Evolutionary conservation across 2,888 invertebrate species (phyloP).

Genomic region (Crioceris asparagi): DNA sequence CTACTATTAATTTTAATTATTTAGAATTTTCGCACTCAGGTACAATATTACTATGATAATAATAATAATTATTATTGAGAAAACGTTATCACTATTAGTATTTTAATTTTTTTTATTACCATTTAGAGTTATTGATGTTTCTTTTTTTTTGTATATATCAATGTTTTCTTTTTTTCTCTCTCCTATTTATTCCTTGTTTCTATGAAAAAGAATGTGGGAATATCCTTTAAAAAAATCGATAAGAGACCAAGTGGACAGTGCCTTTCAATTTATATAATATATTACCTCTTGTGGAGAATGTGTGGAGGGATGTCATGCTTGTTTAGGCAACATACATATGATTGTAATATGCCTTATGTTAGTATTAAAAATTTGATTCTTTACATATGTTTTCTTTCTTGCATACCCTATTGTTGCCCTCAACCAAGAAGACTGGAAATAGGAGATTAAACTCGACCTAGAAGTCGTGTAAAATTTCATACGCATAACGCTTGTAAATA

Average conservation of each 20-base stretch:
- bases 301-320: conserved; percentile 23
- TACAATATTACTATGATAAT: conserved; percentile 12
- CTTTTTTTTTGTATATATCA: conserved; percentile 19
- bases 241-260: conserved; percentile 30
- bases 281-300: conserved; percentile 14
- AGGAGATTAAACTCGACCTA: no score
- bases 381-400: conserved; percentile 15
- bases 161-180: no score
- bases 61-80: no score
- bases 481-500: no score
- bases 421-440: not conserved
- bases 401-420: not conserved
- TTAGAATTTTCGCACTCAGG: conserved; percentile 28
- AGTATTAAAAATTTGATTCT: conserved; percentile 28
- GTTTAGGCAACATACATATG: conserved; percentile 23
- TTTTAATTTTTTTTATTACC: conserved; percentile 22
- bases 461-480: no score
- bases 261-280: no score
- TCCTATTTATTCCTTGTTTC: no score
- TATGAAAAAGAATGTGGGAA: conserved; percentile 18
- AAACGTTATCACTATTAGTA: conserved; percentile 22
- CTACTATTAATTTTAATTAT: conserved; percentile 12
- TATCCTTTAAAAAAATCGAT: conserved; percentile 17
- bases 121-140: conserved; percentile 12
- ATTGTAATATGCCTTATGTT: conserved; percentile 28